A percentile compares a stretch with the other conserved stretches of the same genome.
Evolutionary conservation across 2,888 invertebrate genomes (phyloP).

Genomic region (Hirtodrosophila duncani): DNA sequence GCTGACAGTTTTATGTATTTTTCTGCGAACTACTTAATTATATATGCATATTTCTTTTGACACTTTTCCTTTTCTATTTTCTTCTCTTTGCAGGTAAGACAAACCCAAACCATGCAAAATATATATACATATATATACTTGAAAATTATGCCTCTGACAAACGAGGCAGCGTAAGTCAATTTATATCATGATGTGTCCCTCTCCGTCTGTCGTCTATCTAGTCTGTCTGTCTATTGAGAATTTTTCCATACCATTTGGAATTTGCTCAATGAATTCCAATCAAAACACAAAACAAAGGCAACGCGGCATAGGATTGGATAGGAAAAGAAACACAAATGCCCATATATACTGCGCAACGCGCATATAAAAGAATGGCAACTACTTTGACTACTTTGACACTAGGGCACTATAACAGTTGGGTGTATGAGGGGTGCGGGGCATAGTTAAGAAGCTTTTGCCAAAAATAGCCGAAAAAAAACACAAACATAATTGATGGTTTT

Average conservation of each 20-base stretch:
- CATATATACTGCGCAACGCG: no score
- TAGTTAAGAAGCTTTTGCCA: conserved; percentile 25
- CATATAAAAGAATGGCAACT: conserved; percentile 15
- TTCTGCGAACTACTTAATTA: conserved; percentile 32
- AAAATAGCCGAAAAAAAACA: conserved; percentile 46
- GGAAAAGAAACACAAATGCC: no score
- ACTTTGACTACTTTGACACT: conserved; percentile 33
- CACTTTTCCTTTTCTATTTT: conserved; percentile 22
- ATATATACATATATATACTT: conserved; percentile 7
- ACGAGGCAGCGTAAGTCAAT: conserved; percentile 57
- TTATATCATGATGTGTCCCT: conserved; percentile 6
- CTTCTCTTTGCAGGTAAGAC: conserved; percentile 67
- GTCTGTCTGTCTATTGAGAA: no score
- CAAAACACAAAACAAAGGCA: conserved; percentile 32
- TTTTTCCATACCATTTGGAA: conserved; percentile 44
- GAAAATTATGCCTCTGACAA: conserved; percentile 14
- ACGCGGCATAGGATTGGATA: conserved; percentile 43
- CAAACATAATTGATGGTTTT: conserved; percentile 1
- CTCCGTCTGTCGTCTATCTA: no score
- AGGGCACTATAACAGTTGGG: conserved; percentile 4
- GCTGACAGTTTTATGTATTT: conserved; percentile 48
- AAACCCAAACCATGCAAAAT: conserved; percentile 14
- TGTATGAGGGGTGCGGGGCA: neutral
- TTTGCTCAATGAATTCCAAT: conserved; percentile 58
- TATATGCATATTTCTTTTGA: conserved; percentile 48